Conservation (phyloP, 2,797 vertebrate genomes). For the Phalanger gymnotis region DNA sequence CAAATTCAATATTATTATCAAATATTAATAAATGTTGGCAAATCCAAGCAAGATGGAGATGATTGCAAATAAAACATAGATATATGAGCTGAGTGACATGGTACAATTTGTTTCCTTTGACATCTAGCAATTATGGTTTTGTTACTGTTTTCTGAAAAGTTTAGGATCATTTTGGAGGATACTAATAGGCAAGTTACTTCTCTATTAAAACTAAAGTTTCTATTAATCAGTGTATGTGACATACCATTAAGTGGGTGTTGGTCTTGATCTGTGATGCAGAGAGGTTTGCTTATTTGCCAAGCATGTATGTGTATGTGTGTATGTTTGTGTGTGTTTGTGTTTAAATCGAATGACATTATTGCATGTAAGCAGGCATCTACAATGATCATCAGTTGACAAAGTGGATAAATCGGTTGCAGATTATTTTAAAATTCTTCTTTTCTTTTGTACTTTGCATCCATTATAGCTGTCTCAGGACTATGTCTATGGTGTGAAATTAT, state of each 20-base stretch:
- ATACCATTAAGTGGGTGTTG: constrained; percentile 18
- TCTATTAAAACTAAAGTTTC: constrained; percentile 47
- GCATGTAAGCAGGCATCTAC: background rate
- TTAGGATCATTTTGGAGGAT: constrained; percentile 47
- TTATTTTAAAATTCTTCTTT: background rate
- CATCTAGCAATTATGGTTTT: constrained; percentile 37
- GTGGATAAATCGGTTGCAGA: background rate
- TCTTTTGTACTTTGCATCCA: background rate
- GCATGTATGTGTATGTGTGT: constrained; percentile 41
- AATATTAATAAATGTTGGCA: constrained; percentile 40
- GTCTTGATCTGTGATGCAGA: constrained; percentile 30
- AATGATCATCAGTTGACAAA: background rate
- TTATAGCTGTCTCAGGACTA: background rate
- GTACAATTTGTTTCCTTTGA: background rate
- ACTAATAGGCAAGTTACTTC: constrained; percentile 32
- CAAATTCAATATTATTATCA: constrained; percentile 60
- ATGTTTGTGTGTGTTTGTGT: constrained; percentile 42
- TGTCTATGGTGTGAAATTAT: background rate
- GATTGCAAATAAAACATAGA: constrained; percentile 43
- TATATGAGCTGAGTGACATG: background rate
- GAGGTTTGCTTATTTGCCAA: background rate
- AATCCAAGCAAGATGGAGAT: constrained; percentile 18
- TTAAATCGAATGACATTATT: constrained; percentile 49
- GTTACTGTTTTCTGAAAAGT: constrained; percentile 25
- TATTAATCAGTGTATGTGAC: constrained; percentile 7